Evolutionary conservation across 1,140 invertebrate genomes (phyloP).

Genomic region (Aricia agestis): DNA sequence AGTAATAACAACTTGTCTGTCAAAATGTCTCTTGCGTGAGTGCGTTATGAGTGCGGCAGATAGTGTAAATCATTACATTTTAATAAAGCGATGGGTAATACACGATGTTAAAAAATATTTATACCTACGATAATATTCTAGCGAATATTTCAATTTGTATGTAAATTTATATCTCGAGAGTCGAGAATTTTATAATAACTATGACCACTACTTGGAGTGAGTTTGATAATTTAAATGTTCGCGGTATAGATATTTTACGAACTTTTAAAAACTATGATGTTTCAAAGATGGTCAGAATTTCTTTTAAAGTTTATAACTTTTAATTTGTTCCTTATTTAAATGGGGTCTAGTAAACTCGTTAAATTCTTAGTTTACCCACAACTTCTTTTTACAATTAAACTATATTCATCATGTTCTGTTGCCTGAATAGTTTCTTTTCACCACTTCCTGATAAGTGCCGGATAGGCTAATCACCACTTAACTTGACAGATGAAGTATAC

Average conservation of each 20-base stretch:
- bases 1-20: too few relatives aligned
- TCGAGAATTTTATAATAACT: neutral
- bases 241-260: neutral
- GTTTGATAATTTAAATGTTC: neutral
- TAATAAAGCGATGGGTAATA: neutral
- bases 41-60: too few relatives aligned
- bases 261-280: neutral
- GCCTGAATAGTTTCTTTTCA: too few relatives aligned
- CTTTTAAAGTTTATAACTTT: neutral
- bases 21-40: too few relatives aligned
- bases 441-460: too few relatives aligned
- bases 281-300: neutral
- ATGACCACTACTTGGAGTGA: neutral
- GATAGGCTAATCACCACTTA: too few relatives aligned
- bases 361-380: too few relatives aligned
- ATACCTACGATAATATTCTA: neutral
- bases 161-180: neutral
- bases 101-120: neutral
- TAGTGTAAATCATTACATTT: neutral
- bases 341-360: too few relatives aligned
- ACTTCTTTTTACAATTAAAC: too few relatives aligned
- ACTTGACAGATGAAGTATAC: too few relatives aligned
- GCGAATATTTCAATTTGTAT: slow-evolving; percentile 1
- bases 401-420: too few relatives aligned
- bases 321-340: neutral